Percentiles rank a stretch among this genome's conserved stretches.
Conservation (phyloP, 2,113 vertebrate genomes). For the Rhea pennata region DNA sequence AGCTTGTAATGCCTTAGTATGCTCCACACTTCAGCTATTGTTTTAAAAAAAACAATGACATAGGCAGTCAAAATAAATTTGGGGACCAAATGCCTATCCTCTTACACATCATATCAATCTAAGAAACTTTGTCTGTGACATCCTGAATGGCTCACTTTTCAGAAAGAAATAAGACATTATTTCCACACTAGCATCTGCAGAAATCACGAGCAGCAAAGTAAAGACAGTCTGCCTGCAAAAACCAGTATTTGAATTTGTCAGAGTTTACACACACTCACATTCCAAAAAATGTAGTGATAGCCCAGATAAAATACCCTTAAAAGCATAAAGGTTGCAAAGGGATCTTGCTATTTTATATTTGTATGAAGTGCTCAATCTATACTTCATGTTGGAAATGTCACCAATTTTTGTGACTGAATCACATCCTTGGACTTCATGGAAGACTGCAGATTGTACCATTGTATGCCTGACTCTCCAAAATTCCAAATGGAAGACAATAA, state of each 20-base stretch:
- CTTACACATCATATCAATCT: accelerated
- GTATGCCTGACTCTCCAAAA: neutral
- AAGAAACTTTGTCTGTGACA: neutral
- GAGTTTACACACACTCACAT: neutral
- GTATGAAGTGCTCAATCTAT: constrained; percentile 7
- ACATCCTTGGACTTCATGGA: neutral
- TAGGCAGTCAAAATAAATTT: neutral
- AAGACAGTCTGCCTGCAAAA: neutral
- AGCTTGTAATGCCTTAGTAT: neutral
- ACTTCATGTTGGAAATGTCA: constrained; percentile 44
- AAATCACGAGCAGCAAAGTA: neutral
- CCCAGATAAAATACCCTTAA: neutral
- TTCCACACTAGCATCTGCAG: accelerated
- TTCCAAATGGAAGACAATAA: neutral
- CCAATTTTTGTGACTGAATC: constrained; percentile 23
- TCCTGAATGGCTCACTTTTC: accelerated
- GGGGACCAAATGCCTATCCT: neutral
- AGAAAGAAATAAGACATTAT: neutral
- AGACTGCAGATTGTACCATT: neutral
- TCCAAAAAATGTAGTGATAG: neutral
- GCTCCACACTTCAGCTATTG: neutral
- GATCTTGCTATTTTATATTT: constrained; percentile 20
- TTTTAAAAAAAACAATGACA: neutral
- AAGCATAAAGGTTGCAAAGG: constrained; percentile 32
- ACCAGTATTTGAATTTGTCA: neutral